These are phyloP conservation scores for Lepisosteus osseus DNA, from an alignment of 2,113 vertebrate genomes.

Conservation along the genomic window DNA sequence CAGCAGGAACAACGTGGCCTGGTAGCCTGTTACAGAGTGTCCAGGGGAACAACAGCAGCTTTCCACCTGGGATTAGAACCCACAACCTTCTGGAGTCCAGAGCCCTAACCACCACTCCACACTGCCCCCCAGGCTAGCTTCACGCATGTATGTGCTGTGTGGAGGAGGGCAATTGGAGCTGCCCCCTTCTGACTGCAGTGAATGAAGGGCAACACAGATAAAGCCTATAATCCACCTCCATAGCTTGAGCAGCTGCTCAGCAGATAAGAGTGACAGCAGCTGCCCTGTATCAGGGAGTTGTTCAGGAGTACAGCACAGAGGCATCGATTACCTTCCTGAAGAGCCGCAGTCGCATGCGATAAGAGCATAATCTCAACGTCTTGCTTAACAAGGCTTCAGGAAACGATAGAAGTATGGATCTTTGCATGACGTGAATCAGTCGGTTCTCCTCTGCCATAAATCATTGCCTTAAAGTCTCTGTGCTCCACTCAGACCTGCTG, in stretches of 20 bases:
- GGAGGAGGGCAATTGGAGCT: constrained; percentile 3
- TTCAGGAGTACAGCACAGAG: constrained; percentile 43
- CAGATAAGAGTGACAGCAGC: constrained; percentile 45
- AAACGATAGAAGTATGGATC: constrained; percentile 46
- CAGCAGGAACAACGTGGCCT: too few species aligned
- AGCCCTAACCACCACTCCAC: too few species aligned
- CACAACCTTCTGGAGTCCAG: too few species aligned
- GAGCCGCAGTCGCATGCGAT: constrained; percentile 53
- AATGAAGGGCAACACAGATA: background rate
- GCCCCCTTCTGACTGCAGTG: background rate
- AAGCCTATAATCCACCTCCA: constrained; percentile 24
- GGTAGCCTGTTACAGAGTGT: too few species aligned
- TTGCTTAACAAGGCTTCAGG: constrained; percentile 42
- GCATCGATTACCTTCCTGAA: constrained; percentile 49
- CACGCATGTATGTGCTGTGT: background rate
- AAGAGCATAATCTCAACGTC: constrained; percentile 37
- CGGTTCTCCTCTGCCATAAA: constrained; percentile 42
- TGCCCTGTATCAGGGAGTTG: constrained; percentile 35
- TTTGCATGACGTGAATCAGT: constrained; percentile 33
- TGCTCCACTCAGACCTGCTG: constrained; percentile 47
- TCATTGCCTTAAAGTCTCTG: constrained; percentile 46
- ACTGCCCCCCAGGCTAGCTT: too few species aligned
- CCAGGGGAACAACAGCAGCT: too few species aligned
- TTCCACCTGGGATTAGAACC: too few species aligned
- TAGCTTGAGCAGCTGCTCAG: constrained; percentile 41